Base-by-base conservation (phyloP, 2,113 vertebrate species). In the Benitochromis conjunctus region DNA sequence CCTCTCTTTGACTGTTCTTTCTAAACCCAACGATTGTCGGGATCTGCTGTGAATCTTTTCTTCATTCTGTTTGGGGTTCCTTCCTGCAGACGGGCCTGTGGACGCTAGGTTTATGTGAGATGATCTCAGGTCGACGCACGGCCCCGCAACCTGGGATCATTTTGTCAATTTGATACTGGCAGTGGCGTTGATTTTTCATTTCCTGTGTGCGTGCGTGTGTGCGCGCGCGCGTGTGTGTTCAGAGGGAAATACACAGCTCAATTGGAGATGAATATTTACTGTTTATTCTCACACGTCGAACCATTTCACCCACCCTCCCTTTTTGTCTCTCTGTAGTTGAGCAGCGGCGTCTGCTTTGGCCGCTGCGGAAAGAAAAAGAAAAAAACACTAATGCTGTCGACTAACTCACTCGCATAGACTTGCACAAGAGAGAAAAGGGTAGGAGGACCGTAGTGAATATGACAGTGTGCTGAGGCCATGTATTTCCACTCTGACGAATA, bases 321-420 rank as follows among this genome's bases (percentile, higher is more conserved):
- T 96, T 90, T 91, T 91, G 86, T 94, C 83, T 92, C 89, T 92
- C 87, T 93, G 90, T 94, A 90, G 86, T 93, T 81, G 79, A 92
- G 86, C 90, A 82, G 88, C 87, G 62, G 88, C 24, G 88, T 89
- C 96, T 96, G 95, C 82, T 88, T 92, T 97, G 97, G 97, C 96
- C 97, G 97, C 97, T 97, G 97, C 97, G 92, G 96, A 97, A 97
- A 97, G 96, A 97, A 87, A 93, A 97, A 97, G 97, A 97, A 96
- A 97, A 85, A 89, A 98, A 98, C 98, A 97, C 97, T 98, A 98
- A 98, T 97, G 96, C 96, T 97, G 97, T 97, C 94, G 93, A 96
- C 96, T 98, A 97, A 97, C 96, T 97, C 97, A 96, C 95, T 97
- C 96, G 97, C 98, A 98, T 97, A 97, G 97, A 98, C 96, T 97